These are phyloP conservation scores for Perithous albicinctus DNA, from an alignment of 2,888 invertebrate genomes.

Conservation along the genomic window DNA sequence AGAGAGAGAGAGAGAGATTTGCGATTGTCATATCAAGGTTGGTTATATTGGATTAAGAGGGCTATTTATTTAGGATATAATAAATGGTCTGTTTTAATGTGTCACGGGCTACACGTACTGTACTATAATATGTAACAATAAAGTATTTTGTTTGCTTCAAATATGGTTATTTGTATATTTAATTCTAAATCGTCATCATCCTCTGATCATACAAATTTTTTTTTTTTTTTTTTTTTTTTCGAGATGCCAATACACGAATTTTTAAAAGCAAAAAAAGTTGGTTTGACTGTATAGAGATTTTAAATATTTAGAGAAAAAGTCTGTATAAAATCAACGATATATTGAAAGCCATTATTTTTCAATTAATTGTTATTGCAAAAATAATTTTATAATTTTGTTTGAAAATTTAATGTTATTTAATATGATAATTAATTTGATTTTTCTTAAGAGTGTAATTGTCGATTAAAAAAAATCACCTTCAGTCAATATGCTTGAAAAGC, in stretches of 20 bases:
- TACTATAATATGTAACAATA: conserved; percentile 85
- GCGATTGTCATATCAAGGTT: conserved; percentile 84
- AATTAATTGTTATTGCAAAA: too few relatives aligned
- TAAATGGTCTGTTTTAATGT: conserved; percentile 85
- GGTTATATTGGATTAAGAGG: conserved; percentile 82
- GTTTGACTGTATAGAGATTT: too few relatives aligned
- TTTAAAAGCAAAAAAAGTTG: too few relatives aligned
- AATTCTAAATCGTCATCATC: background rate
- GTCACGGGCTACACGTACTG: conserved; percentile 85
- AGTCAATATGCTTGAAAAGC: conserved; percentile 2
- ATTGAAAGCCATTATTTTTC: too few relatives aligned
- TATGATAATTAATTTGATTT: too few relatives aligned
- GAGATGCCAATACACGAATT: too few relatives aligned
- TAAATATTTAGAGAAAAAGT: too few relatives aligned
- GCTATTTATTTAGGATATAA: conserved; percentile 84
- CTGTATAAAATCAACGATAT: too few relatives aligned
- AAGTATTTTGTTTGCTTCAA: conserved; percentile 85
- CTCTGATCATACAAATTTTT: background rate
- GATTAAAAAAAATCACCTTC: too few relatives aligned
- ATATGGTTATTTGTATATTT: conserved; percentile 34
- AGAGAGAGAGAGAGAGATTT: conserved; percentile 69
- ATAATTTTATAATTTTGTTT: too few relatives aligned
- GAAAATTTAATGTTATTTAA: too few relatives aligned
- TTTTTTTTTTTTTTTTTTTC: background rate
- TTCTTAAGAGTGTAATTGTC: too few relatives aligned